phyloP scores from a whole-genome alignment of 2,797 vertebrate genomes.

The Octomys mimax region DNA sequence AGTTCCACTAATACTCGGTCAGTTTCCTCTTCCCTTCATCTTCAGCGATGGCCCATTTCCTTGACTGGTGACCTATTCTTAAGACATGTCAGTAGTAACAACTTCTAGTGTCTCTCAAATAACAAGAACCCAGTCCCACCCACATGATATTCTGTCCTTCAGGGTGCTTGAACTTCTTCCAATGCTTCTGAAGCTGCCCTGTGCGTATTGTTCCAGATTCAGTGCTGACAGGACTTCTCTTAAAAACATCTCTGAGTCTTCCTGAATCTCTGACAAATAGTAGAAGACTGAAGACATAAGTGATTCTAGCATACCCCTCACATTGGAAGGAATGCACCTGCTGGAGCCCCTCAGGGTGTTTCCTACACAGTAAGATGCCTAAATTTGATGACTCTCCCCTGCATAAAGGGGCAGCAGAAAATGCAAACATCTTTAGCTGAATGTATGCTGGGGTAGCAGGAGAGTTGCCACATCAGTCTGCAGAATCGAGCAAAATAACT shows the following conservation, averaged over 20 bases:
- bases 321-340: background rate
- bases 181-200: background rate
- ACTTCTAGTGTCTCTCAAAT: background rate
- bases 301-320: background rate
- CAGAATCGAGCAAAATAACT: background rate
- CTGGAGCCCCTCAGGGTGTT: background rate
- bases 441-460: background rate
- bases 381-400: background rate
- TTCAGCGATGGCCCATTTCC: background rate
- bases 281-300: background rate
- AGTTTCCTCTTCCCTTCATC: background rate
- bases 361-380: background rate
- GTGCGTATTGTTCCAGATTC: background rate
- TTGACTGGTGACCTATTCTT: background rate
- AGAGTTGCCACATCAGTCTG: background rate
- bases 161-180: rapidly evolving
- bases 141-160: background rate
- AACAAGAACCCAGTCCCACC: background rate
- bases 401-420: background rate
- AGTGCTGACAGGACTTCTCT: rapidly evolving
- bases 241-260: background rate
- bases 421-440: background rate
- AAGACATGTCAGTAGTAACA: background rate
- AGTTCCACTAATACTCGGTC: background rate
- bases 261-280: background rate